Conservation (phyloP, 2,113 vertebrate species). For the Gymnocephalus cernua region DNA sequence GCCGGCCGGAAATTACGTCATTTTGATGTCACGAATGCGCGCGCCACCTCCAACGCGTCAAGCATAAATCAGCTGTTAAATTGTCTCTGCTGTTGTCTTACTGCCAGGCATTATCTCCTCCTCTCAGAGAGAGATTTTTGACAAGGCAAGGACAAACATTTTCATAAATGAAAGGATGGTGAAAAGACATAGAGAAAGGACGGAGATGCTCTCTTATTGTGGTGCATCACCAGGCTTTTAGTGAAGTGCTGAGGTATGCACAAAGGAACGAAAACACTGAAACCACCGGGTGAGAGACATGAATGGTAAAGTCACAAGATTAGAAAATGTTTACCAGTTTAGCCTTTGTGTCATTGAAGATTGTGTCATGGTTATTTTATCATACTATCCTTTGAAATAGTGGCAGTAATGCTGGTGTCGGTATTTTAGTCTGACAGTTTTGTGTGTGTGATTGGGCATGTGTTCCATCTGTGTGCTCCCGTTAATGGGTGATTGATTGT, state of each 20-base stretch:
- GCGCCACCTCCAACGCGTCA: too few relatives aligned
- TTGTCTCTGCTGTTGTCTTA: constrained; percentile 42
- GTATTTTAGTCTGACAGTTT: neutral
- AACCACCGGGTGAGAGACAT: constrained; percentile 12
- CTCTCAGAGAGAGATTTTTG: constrained; percentile 27
- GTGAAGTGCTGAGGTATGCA: constrained; percentile 58
- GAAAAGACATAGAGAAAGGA: constrained; percentile 46
- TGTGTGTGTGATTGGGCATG: constrained; percentile 2
- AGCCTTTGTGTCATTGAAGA: constrained; percentile 28
- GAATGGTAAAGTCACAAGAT: constrained; percentile 34
- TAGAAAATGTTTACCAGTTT: constrained; percentile 10
- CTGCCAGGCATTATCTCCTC: constrained; percentile 33
- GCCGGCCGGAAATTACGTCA: too few relatives aligned
- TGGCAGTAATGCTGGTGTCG: neutral
- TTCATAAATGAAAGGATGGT: constrained; percentile 59
- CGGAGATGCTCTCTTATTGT: constrained; percentile 22
- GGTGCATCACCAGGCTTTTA: constrained; percentile 34
- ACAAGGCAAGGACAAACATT: constrained; percentile 66
- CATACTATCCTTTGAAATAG: neutral
- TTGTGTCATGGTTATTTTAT: neutral
- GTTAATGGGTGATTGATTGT: constrained; percentile 73
- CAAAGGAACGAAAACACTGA: constrained; percentile 28
- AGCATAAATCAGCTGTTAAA: too few relatives aligned
- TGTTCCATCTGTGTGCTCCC: constrained; percentile 15
- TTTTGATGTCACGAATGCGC: too few relatives aligned